Percentiles rank a stretch among this genome's conserved stretches.
phyloP scores from a whole-genome alignment of 2,888 invertebrate genomes.

The Phengaris arion region DNA sequence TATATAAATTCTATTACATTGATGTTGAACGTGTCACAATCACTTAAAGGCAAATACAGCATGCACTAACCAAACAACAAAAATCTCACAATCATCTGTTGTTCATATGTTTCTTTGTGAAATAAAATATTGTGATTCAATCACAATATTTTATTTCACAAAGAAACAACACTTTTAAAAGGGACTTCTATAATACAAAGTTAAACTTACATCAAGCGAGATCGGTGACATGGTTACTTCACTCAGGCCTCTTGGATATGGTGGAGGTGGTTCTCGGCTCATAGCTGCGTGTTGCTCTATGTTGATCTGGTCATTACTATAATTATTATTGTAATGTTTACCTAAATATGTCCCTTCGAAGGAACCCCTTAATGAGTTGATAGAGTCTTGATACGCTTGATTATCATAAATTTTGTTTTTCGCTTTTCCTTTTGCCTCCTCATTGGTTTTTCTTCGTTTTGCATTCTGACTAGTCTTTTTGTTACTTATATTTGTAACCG shows the following conservation, averaged over 20 bases:
- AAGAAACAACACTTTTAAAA: not conserved
- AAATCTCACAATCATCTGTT: too few relatives aligned
- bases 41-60: too few relatives aligned
- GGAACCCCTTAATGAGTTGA: not conserved
- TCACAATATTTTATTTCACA: too few relatives aligned
- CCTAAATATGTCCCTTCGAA: not conserved
- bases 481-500: not conserved
- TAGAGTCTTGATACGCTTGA: not conserved
- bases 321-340: not conserved
- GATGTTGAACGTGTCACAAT: too few relatives aligned
- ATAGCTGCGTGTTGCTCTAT: not conserved
- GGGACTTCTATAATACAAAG: too few relatives aligned
- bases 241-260: not conserved
- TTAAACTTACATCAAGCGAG: conserved; percentile 1
- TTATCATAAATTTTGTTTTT: not conserved
- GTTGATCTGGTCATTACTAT: not conserved
- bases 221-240: conserved; percentile 7
- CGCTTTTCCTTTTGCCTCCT: not conserved
- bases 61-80: too few relatives aligned
- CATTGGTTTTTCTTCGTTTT: not conserved
- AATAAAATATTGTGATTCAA: not conserved
- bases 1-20: too few relatives aligned
- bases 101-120: too few relatives aligned
- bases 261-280: not conserved
- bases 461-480: not conserved